Percentiles rank a stretch among this genome's conserved stretches.
These are phyloP conservation scores for Lordiphosa stackelbergi DNA, from an alignment of 1,140 invertebrate species.

Conservation along the genomic window DNA sequence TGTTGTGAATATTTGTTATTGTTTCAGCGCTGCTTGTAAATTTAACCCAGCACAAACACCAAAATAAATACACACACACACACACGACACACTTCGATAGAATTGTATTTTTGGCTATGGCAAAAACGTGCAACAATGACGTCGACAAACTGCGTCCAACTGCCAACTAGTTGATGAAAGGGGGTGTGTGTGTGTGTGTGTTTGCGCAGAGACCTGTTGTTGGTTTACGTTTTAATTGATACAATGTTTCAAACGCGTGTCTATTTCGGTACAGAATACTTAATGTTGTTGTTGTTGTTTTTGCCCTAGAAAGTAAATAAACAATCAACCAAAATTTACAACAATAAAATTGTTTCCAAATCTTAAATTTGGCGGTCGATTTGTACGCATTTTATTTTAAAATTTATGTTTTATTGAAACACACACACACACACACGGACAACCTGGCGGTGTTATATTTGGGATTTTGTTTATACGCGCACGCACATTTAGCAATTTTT, in stretches of 20 bases:
- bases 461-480: slow-evolving; percentile 54
- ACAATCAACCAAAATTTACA: slow-evolving; percentile 35
- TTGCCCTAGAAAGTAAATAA: slow-evolving; percentile 71
- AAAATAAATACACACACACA: slow-evolving; percentile 36
- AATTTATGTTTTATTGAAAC: slow-evolving; percentile 72
- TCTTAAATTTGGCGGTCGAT: slow-evolving; percentile 65
- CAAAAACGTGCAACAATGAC: slow-evolving; percentile 73
- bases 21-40: slow-evolving; percentile 37
- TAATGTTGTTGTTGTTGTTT: slow-evolving; percentile 39
- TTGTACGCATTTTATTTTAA: slow-evolving; percentile 65
- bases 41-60: slow-evolving; percentile 40
- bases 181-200: not conserved
- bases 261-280: slow-evolving; percentile 56
- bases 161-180: slow-evolving; percentile 50
- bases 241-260: slow-evolving; percentile 66
- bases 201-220: slow-evolving; percentile 20
- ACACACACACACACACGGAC: not conserved
- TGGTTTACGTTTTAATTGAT: slow-evolving; percentile 61
- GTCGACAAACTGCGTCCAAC: slow-evolving; percentile 48
- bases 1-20: slow-evolving; percentile 25
- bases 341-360: slow-evolving; percentile 19
- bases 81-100: slow-evolving; percentile 6
- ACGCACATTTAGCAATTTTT: slow-evolving; percentile 64
- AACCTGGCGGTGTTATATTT: slow-evolving; percentile 51
- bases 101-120: slow-evolving; percentile 39